Evolutionary conservation across 1,140 invertebrate genomes (phyloP).

Genomic region (Lordiphosa stackelbergi): DNA sequence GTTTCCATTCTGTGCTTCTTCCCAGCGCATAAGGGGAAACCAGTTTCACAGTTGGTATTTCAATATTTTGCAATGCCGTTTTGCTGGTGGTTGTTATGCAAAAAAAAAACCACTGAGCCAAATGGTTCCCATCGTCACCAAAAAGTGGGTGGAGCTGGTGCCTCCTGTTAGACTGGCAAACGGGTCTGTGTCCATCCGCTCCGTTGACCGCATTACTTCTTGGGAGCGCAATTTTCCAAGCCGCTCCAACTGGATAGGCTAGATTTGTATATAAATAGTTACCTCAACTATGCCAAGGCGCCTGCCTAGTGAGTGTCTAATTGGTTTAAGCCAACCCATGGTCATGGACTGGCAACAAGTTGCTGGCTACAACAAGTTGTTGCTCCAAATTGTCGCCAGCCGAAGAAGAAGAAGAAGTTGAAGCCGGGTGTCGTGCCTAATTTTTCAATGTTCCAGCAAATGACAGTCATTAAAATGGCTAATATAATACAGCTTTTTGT

Average conservation of each 20-base stretch:
- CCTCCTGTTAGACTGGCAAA: conserved; percentile 34
- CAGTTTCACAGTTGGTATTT: conserved; percentile 10
- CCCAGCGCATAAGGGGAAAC: conserved; percentile 1
- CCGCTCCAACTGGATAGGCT: conserved; percentile 43
- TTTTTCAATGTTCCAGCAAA: too few species aligned
- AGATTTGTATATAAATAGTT: conserved; percentile 34
- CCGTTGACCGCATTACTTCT: conserved; percentile 48
- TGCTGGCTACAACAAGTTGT: conserved; percentile 23
- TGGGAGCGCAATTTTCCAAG: conserved; percentile 24
- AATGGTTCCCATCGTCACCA: conserved; percentile 27
- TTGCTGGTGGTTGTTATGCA: conserved; percentile 30
- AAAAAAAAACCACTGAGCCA: conserved; percentile 11
- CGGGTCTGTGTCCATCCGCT: conserved; percentile 15
- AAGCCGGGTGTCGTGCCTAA: too few species aligned
- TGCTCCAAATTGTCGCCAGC: conserved; percentile 14
- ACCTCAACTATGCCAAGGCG: conserved; percentile 54
- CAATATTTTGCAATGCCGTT: conserved; percentile 5
- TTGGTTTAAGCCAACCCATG: conserved; percentile 30
- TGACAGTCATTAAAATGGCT: too few species aligned
- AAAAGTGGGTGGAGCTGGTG: conserved; percentile 32
- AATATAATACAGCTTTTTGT: too few species aligned
- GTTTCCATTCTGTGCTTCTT: conserved; percentile 10
- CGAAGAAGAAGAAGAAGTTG: neutral
- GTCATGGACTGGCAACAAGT: conserved; percentile 39
- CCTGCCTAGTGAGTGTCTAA: conserved; percentile 34